These are phyloP conservation scores for Paracentrotus lividus DNA, from an alignment of 53 echinoderm and acorn worm genomes.

Conservation along the genomic window DNA sequence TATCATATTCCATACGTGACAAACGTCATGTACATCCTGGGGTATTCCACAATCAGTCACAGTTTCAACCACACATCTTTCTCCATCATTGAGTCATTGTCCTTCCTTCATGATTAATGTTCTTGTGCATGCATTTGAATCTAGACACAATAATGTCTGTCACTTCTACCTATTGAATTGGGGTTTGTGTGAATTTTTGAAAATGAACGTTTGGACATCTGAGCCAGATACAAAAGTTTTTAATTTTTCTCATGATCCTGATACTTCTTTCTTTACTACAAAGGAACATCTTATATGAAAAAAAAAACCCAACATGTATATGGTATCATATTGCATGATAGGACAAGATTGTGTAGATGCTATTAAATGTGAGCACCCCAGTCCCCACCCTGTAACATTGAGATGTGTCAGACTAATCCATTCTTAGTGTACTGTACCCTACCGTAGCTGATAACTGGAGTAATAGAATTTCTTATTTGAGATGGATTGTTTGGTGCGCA, in stretches of 20 bases:
- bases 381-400: neutral
- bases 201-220: too few species aligned
- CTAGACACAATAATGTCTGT: too few species aligned
- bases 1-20: neutral
- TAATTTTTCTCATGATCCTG: too few species aligned
- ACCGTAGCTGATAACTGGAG: neutral
- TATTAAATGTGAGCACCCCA: too few species aligned
- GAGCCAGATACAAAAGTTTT: too few species aligned
- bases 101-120: conserved; percentile 18
- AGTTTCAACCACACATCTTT: conserved; percentile 38
- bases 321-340: too few species aligned
- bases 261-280: too few species aligned
- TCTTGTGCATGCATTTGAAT: neutral
- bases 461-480: neutral
- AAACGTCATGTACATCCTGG: neutral
- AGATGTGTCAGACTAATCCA: conserved; percentile 8
- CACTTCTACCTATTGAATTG: too few species aligned
- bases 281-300: too few species aligned
- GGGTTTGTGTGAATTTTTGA: too few species aligned
- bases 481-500: neutral
- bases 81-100: conserved; percentile 31
- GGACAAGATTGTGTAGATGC: too few species aligned
- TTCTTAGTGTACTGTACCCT: neutral
- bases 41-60: neutral
- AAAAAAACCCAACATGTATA: too few species aligned